Evolutionary conservation across 2,888 invertebrate species (phyloP).

Genomic region (Melipona beecheii): DNA sequence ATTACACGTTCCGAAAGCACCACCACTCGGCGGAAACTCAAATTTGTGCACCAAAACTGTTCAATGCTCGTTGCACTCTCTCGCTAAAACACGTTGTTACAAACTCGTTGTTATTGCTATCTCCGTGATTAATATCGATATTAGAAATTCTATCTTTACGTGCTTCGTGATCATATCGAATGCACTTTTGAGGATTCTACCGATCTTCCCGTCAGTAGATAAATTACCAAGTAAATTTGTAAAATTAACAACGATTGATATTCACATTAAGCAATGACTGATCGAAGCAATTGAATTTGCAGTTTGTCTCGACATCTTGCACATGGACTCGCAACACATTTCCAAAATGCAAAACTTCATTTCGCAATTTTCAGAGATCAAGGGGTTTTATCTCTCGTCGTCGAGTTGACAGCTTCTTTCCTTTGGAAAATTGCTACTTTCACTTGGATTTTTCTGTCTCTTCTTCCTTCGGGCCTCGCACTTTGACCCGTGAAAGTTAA

Average conservation of each 20-base stretch:
- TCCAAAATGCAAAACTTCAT: too few relatives aligned
- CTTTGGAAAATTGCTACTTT: background rate
- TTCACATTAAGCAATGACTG: too few relatives aligned
- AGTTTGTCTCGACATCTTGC: too few relatives aligned
- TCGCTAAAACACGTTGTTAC: background rate
- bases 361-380: too few relatives aligned
- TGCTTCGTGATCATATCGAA: background rate
- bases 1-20: background rate
- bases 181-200: background rate
- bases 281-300: too few relatives aligned
- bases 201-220: background rate
- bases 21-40: background rate
- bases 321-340: too few relatives aligned
- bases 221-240: background rate
- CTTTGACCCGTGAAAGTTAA: background rate
- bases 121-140: background rate
- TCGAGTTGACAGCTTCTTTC: too few relatives aligned
- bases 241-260: background rate
- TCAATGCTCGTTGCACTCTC: background rate
- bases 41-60: background rate
- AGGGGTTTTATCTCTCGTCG: too few relatives aligned
- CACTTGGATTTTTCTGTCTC: background rate
- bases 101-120: background rate
- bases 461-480: background rate
- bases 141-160: background rate